Base-by-base conservation (phyloP, 2,888 invertebrate genomes). In the Syrista parreyssii region DNA sequence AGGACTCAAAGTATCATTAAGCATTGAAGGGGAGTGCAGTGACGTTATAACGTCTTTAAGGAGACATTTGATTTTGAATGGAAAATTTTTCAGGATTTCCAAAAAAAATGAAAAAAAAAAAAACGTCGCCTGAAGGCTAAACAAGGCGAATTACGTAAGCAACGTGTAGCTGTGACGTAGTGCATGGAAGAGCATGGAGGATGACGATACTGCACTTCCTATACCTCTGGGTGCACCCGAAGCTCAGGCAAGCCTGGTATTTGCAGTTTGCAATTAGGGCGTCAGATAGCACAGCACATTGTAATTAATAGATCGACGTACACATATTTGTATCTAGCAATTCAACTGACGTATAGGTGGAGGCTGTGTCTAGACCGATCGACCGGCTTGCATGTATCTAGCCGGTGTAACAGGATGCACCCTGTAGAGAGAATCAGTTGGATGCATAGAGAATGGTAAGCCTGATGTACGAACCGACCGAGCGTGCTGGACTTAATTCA, bases 361-460 rank as follows among this genome's bases (percentile, higher is more conserved):
- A 82, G 84, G 84, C 81, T 85, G 84, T 86, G 88, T 88, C 88
- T 87, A 87, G 87, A 87, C 87, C 87, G 86, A 88, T 88, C 88
- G 87, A 88, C 88, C 88, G 86, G 71, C 71, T 71, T 15, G 71
- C 3, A 12, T 32, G 71, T 31, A 71, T 71, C 71, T 55, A 23
- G 55, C 23, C 23, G 55, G 55, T 55, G 23, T 55, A 55, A 9
- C 55, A 55, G 23, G 55, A 15, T 55, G 55, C 23, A 55, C 23
- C 55, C 23, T 23, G 55, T 23, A 23, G 55, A 55, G 55, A 55
- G 55, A 55, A 55, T 55, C 55, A 55, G 23, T 55, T 55, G 23
- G 23, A 55, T 23, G 55, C 55, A 55, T 55, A 55, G 55, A 55
- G 55, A 55, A 55, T 9, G 55, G 40, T 55, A 55, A 55, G 40